Conservation (phyloP, 1,140 invertebrate genomes). For the Penaeus indicus region DNA sequence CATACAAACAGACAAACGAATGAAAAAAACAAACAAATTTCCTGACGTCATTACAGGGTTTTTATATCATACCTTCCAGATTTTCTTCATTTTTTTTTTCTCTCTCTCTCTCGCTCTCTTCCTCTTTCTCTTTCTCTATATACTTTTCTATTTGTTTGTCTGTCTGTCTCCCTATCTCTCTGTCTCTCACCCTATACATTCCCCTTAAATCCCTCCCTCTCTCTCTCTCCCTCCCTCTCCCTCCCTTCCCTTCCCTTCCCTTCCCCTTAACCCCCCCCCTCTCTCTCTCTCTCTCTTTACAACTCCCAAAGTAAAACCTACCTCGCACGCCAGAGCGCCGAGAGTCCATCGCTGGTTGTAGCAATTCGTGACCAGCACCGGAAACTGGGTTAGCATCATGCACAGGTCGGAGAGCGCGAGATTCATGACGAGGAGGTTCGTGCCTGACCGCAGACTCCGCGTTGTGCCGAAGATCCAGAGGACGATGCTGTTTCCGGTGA, state of each 20-base stretch:
- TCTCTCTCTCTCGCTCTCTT: too few relatives aligned
- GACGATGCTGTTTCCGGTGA: conserved; percentile 33
- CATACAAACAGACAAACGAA: too few relatives aligned
- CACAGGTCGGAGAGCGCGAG: conserved; percentile 34
- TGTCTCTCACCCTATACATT: too few relatives aligned
- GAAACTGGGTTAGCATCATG: conserved; percentile 37
- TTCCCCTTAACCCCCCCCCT: background rate
- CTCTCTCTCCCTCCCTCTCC: background rate
- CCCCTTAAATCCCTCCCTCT: too few relatives aligned
- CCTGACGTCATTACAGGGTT: background rate
- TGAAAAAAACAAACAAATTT: too few relatives aligned
- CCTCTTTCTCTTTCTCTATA: background rate
- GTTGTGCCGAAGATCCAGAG: conserved; percentile 42
- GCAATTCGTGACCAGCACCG: conserved; percentile 36
- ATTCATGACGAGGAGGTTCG: conserved; percentile 40
- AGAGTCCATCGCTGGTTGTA: conserved; percentile 35
- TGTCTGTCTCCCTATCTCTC: background rate
- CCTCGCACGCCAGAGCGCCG: conserved; percentile 26
- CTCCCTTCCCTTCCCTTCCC: background rate
- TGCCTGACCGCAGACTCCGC: conserved; percentile 23
- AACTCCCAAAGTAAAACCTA: background rate
- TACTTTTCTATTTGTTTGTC: background rate
- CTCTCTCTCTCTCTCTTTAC: background rate
- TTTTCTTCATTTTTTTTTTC: background rate
- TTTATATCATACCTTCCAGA: background rate